A percentile compares a stretch with the other conserved stretches of the same genome.
These are phyloP conservation scores for Piscicola geometra DNA, from an alignment of 2,888 invertebrate species.

Conservation along the genomic window DNA sequence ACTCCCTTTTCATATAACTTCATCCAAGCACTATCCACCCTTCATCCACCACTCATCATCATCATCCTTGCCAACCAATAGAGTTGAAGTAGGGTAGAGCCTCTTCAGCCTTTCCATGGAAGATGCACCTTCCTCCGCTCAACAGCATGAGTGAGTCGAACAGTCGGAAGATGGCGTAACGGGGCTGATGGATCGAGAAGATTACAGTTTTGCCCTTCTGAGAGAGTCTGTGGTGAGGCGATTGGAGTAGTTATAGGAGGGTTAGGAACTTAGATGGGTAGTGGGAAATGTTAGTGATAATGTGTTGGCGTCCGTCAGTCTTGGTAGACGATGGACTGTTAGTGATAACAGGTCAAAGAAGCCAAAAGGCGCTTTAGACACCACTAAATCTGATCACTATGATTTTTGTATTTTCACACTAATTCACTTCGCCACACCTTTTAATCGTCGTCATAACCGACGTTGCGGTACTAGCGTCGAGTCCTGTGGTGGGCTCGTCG, in stretches of 20 bases:
- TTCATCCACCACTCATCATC: background rate
- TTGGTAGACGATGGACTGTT: no score
- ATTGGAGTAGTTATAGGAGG: no score
- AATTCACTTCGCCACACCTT: background rate
- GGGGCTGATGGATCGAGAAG: slow-evolving; percentile 56
- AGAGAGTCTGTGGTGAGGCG: slow-evolving; percentile 46
- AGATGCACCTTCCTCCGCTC: slow-evolving; percentile 50
- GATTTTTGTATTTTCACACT: no score
- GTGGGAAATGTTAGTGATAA: no score
- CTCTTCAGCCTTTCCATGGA: slow-evolving; percentile 49
- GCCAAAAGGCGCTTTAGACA: background rate
- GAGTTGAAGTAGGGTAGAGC: slow-evolving; percentile 47
- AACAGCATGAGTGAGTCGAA: slow-evolving; percentile 52
- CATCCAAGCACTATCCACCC: background rate
- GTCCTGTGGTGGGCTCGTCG: slow-evolving; percentile 56
- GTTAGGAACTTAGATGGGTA: no score
- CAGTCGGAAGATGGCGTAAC: slow-evolving; percentile 53
- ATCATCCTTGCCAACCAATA: slow-evolving; percentile 42
- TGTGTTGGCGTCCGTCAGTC: no score
- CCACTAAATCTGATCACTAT: background rate
- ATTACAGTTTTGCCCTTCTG: slow-evolving; percentile 52
- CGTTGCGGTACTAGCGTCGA: slow-evolving; percentile 55
- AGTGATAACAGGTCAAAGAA: background rate
- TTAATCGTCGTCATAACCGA: slow-evolving; percentile 49
- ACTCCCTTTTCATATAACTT: background rate